These are phyloP conservation scores for Hydropsyche betteni DNA, from an alignment of 2,888 invertebrate genomes.

Conservation along the genomic window DNA sequence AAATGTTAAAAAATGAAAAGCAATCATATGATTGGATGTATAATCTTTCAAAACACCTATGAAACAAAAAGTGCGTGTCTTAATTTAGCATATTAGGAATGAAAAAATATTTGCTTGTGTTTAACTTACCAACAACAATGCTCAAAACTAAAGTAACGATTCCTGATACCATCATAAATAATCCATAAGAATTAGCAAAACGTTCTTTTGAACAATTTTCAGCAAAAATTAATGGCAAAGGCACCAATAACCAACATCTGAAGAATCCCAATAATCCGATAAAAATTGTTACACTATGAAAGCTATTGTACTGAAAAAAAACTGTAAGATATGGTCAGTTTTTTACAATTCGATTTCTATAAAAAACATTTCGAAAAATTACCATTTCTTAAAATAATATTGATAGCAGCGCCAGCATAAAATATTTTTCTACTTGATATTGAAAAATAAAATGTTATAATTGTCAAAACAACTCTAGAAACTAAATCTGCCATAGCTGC, in stretches of 20 bases:
- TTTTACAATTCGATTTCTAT: conserved; percentile 45
- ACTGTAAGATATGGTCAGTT: conserved; percentile 56
- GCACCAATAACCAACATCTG: conserved; percentile 75
- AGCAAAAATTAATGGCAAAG: conserved; percentile 74
- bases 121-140: conserved; percentile 70
- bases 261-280: conserved; percentile 73
- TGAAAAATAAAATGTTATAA: conserved; percentile 69
- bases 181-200: conserved; percentile 77
- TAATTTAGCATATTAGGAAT: not conserved
- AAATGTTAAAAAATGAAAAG: conserved; percentile 73
- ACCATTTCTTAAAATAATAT: conserved; percentile 76
- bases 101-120: not conserved
- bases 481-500: conserved; percentile 74
- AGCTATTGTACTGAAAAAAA: conserved; percentile 63
- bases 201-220: conserved; percentile 73
- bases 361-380: conserved; percentile 54
- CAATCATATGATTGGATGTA: conserved; percentile 72
- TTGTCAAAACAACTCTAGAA: conserved; percentile 71
- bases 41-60: conserved; percentile 66
- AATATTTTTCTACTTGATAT: conserved; percentile 73
- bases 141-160: conserved; percentile 73
- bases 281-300: conserved; percentile 67
- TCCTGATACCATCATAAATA: conserved; percentile 78
- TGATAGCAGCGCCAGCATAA: conserved; percentile 71
- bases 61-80: conserved; percentile 48